Evolutionary conservation across 2,888 invertebrate genomes (phyloP), one percentile per base, ranked within the genome.

Genomic region (Himalopsyche kuldschensis): DNA sequence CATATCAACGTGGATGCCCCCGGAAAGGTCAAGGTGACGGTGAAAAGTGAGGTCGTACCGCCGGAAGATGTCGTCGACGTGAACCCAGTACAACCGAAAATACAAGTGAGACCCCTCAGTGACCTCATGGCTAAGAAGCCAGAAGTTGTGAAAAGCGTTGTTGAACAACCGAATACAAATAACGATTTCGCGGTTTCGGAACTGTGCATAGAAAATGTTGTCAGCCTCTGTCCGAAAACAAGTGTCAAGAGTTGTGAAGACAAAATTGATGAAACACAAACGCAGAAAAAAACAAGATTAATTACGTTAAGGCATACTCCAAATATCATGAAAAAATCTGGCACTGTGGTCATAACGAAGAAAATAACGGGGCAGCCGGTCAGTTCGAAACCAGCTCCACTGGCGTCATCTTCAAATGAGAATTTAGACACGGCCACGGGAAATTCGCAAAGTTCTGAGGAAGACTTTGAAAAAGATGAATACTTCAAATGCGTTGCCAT

Each of bases 121-220:
- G 91, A 79, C 87, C 92, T 11, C 91, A 91, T 84, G 92, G 92
- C 3, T 92, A 17, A 55, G 41, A 78, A 69, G 27, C 27, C 27
- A 11, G 4, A 24, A 0, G 11, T 27, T 24, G 4, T 31, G 17
- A 46, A 27, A 8, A 32, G n/a, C 11, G 0, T 11, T 35, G 1
- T n/a, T 17, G 35, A 17, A 1, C 5, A 82, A 15, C 27, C 17
- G 20, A 11, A 20, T 27, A 8, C 78, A 10, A 1, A 30, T 4
- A 46, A 17, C 6, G 77, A 76, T 77, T 77, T 32, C 20, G 78
- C 78, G 1, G 17, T 84, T 6, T 82, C 69, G n/a, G 77, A 82
- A 17, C 85, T 90, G 24, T 88, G 91, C 83, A 93, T 94, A 75
- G 91, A 92, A 87, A 93, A 90, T 86, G 92, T 94, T 8, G 89